Evolutionary conservation across 23 tunicate species (phyloP), one percentile per base, ranked within the genome.

Genomic region (Botrylloides violaceus): DNA sequence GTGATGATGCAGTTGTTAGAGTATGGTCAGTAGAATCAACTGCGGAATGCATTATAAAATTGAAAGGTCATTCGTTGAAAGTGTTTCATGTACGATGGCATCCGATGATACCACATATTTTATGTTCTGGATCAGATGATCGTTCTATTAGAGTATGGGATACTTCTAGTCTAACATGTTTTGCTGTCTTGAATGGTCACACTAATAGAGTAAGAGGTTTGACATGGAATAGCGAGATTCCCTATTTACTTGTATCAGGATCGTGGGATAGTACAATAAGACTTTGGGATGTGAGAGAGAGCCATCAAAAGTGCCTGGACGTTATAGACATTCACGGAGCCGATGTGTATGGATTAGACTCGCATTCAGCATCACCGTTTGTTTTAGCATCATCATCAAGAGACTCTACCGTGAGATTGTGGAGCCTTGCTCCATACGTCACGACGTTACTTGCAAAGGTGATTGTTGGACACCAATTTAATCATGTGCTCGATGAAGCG

Each of bases 11-110:
- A 0, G 36, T 78, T 0, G 97, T 78, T 29, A 70, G 97, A n/a
- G 66, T 90, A 2, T 90, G 85, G 85, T 64, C 66, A 31, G 35
- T 85, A 31, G 43, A 49, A 34, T 31, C 71, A n/a, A 33, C 57
- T 2, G 68, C 0, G n/a, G 30, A n/a, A 32, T 48, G 63, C 39
- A 29, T 48, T 21, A 48, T 90, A 26, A 29, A 60, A 27, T 23
- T 68, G 24, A 1, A 23, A 36, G 90, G 90, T 15, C 97, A 90
- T 49, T 22, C 66, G 18, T 24, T 37, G 26, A 74, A 71, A 66
- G 82, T 79, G 21, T 90, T 90, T 65, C 84, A 90, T 33, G 90
- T 90, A 39, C 59, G 85, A 36, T 90, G 97, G 97, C 83, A 90
- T 58, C 97, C 97, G 20, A 43, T 83, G n/a, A 34, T 90, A 3